Base-by-base conservation (phyloP, 2,113 vertebrate species). In the Anolis carolinensis region DNA sequence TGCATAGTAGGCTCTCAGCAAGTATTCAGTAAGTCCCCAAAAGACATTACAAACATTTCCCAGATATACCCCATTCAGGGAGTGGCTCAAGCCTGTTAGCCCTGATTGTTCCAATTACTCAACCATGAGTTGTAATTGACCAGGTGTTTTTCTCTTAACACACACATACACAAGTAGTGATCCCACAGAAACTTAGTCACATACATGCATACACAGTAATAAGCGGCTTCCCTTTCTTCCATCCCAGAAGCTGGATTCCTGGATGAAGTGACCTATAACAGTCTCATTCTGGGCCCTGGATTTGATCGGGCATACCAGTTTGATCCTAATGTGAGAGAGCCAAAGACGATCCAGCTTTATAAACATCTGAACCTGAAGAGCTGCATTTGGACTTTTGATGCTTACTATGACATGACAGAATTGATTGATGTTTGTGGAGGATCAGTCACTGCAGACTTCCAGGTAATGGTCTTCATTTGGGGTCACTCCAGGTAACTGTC, bases 361-460 rank as follows among this genome's bases (percentile, higher is more conserved):
- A 98, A 98, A 81, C 98, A 99, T 93, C 97, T 99, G 80, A 99
- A 99, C 94, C 97, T 99, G 1, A 99, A 99, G 94, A 99, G 97
- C 96, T 99, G 99, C 89, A 98, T 99, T 91, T 99, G 99, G 99
- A 99, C 98, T 2, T 99, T 99, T 0, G 97, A 99, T 3, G 98
- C 98, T 0, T 99, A 96, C 75, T 99, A 99, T 0, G 98, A 99
- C 95, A 99, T 99, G 99, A 99, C 99, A 0, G 98, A 99, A 81
- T 89, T 99, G 8, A 99, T 99, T 0, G 99, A 99, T 0, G 97
- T 99, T 90, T 99, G 99, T 0, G 97, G 98, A 0, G 99, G 99
- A 34, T 99, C 98, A 0, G 98, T 99, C 87, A 99, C 98, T 0
- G 99, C 99, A 0, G 99, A 99, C 90, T 99, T 99, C 94, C 99